Evolutionary conservation across 2,113 vertebrate species (phyloP).

Genomic region (Strix aluco): DNA sequence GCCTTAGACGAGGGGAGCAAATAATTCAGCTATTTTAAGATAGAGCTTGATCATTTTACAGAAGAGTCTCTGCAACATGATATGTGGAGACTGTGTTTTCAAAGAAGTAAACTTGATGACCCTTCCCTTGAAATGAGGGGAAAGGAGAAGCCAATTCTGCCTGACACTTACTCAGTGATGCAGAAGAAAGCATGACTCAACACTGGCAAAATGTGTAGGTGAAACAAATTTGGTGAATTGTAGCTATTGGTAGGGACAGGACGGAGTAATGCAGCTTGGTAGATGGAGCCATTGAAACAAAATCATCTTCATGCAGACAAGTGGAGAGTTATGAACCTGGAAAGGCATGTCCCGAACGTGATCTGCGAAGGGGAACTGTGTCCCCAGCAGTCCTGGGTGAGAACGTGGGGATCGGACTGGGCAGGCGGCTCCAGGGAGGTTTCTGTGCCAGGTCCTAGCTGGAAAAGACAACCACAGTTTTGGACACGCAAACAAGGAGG

Average conservation of each 20-base stretch:
- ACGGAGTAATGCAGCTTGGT: not conserved
- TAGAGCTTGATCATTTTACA: conserved; percentile 36
- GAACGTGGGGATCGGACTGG: not conserved
- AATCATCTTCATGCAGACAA: not conserved
- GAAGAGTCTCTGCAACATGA: conserved; percentile 32
- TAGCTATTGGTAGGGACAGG: not conserved
- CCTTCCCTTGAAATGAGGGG: not conserved
- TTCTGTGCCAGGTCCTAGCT: not conserved
- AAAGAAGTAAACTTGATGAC: not conserved
- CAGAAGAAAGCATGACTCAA: not conserved
- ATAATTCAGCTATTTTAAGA: conserved; percentile 54
- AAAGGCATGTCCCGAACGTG: not conserved
- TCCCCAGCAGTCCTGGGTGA: not conserved
- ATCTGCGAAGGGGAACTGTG: not conserved
- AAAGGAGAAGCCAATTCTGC: not conserved
- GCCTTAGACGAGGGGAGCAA: not conserved
- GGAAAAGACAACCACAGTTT: not conserved
- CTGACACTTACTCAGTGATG: not conserved
- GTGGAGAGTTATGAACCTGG: not conserved
- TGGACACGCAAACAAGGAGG: not conserved
- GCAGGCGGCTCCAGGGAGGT: not conserved
- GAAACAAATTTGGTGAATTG: not conserved
- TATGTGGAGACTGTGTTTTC: not conserved
- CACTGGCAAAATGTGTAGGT: not conserved
- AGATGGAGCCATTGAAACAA: not conserved